Evolutionary conservation across 2,113 vertebrate species (phyloP), one percentile per base, ranked within the genome.

Genomic region (Orycteropus afer): DNA sequence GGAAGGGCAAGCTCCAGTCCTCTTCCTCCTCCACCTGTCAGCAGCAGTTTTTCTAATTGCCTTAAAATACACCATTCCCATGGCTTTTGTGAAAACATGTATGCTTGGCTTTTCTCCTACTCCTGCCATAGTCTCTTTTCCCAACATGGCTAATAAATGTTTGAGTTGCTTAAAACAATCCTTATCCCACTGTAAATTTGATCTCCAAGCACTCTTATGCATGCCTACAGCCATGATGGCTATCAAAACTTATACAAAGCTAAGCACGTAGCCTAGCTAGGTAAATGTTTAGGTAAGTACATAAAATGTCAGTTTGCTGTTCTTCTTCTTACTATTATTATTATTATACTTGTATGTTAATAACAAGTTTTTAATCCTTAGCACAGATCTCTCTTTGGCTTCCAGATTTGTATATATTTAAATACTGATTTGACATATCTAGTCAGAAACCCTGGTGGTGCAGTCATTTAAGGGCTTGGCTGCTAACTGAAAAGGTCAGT

Each of bases 131-230:
- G 57, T 40, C 73, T 55, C 15, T 11, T 86, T 94, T 86, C 49
- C 74, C 76, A 86, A 47, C 12, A 57, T 32, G 4, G 76, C 81
- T 93, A 94, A 93, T 95, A 86, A 86, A 86, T 45, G 34, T 59
- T 71, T 79, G 42, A 69, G 12, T 83, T 90, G 61, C 63, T 61
- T n/a, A 76, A 89, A 63, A 45, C 12, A 83, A 34, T 2, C 32
- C 29, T 69, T 25, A 25, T 17, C 37, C 29, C 40, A 15, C 6
- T 53, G 5, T 90, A 81, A 91, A 53, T 7, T 49, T 53, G 83
- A 17, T 34, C 49, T 15, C 25, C 29, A 86, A 27, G 42, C 22
- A 12, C 49, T 84, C 23, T 55, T 18, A 20, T 49, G 45, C n/a
- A 67, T 57, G 27, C 55, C 47, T 78, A 20, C 0, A 42, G 57